Base-by-base conservation (phyloP, 2,797 vertebrate species). In the Lepus oiostolus region DNA sequence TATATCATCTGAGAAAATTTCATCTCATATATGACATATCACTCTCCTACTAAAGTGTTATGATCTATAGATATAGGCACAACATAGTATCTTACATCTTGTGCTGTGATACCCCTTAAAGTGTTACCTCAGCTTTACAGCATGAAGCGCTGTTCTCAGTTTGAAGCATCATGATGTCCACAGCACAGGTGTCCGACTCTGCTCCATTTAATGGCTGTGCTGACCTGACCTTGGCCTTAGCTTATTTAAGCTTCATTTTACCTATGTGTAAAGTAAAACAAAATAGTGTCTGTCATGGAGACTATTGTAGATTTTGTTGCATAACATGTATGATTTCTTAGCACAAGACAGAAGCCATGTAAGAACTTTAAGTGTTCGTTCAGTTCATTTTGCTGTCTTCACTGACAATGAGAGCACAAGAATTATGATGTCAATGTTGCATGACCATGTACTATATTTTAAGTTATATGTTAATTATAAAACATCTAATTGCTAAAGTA, bases 381-480 rank as follows among this genome's bases (percentile, higher is more conserved):
- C 3, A 52, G 26, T 72, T 83, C 19, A 38, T 92, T 90, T 91
- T 93, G 13, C 38, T 85, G 65, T 79, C 14, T 70, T 52, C 42
- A 74, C 19, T 26, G 68, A 22, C 2, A 62, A 4, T 50, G 60
- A 83, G 65, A 86, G 38, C 38, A 70, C 80, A 70, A 68, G n/a
- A 62, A 70, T 63, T 62, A n/a, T 8, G 11, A n/a, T 8, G 11
- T 50, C 82, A n/a, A 42, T 77, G n/a, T 70, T 70, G 24, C 5
- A 7, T 38, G 76, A 47, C 60, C 30, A 16, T 19, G 52, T 81
- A 7, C 26, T 75, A 5, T 71, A 10, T 86, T 77, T 72, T 85
- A 88, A 62, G 5, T 88, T 94, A 68, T 10, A 7, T 71, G 21
- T 42, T 83, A 68, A 60, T 60, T 88, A 13, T 72, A 75, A 95